These are phyloP conservation scores for Acipenser ruthenus DNA, from an alignment of 2,797 vertebrate genomes.

Conservation along the genomic window DNA sequence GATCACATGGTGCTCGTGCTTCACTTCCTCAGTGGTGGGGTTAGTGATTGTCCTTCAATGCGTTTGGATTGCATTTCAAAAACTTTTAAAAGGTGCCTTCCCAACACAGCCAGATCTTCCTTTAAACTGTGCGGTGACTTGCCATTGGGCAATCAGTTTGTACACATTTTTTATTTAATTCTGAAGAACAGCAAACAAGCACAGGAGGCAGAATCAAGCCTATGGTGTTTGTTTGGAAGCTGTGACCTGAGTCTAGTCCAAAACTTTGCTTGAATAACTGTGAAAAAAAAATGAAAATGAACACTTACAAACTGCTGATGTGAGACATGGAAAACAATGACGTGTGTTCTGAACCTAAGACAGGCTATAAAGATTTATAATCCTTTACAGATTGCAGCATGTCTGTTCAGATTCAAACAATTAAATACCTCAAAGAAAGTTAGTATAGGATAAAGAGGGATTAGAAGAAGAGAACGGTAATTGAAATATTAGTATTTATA, in stretches of 20 bases:
- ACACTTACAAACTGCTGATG: background rate
- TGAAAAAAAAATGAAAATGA: background rate
- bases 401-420: background rate
- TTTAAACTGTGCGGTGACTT: slow-evolving; percentile 29
- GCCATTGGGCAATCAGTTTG: slow-evolving; percentile 26
- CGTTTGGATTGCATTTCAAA: slow-evolving; percentile 32
- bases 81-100: slow-evolving; percentile 38
- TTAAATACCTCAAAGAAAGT: too few species aligned
- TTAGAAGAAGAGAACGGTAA: too few species aligned
- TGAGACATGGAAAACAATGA: slow-evolving; percentile 9
- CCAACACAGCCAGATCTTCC: slow-evolving; percentile 27
- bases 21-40: background rate
- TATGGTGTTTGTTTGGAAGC: slow-evolving; percentile 18
- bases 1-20: too few species aligned
- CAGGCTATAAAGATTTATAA: background rate
- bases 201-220: slow-evolving; percentile 27
- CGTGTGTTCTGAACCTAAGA: background rate
- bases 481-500: too few species aligned
- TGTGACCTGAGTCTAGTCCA: slow-evolving; percentile 22
- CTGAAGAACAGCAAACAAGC: slow-evolving; percentile 40
- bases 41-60: slow-evolving; percentile 27
- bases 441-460: too few species aligned
- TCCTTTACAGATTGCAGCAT: slow-evolving; percentile 2
- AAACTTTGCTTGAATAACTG: slow-evolving; percentile 7
- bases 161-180: slow-evolving; percentile 38